Percentiles rank a stretch among this genome's conserved stretches.
Evolutionary conservation across 1,140 invertebrate species (phyloP).

Genomic region (Palaemon carinicauda): DNA sequence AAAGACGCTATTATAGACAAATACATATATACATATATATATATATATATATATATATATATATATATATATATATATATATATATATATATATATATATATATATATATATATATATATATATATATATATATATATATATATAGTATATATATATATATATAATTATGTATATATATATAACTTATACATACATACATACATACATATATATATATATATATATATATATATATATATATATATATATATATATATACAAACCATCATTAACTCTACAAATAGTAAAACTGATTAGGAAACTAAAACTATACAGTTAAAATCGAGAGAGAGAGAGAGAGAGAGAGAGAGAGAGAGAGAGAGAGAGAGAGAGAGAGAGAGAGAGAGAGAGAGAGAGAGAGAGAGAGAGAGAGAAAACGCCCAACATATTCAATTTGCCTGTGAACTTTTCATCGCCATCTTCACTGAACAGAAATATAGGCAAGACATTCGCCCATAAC

Average conservation of each 20-base stretch:
- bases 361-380: too few species aligned
- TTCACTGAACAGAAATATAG: too few species aligned
- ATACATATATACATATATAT: neutral
- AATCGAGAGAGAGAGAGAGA: too few species aligned
- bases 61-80: neutral
- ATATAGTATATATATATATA: conserved; percentile 11
- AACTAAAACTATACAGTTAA: too few species aligned
- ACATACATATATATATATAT: neutral
- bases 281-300: too few species aligned
- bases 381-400: too few species aligned
- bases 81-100: conserved; percentile 8
- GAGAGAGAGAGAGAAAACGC: too few species aligned
- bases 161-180: neutral
- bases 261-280: neutral
- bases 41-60: neutral
- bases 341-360: too few species aligned
- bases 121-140: neutral
- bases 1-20: too few species aligned
- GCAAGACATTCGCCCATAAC: too few species aligned
- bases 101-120: neutral
- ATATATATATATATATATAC: neutral
- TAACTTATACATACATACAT: neutral
- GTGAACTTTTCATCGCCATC: too few species aligned
- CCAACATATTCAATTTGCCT: too few species aligned
- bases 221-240: neutral